Evolutionary conservation across 1,140 invertebrate genomes (phyloP), one percentile per base, ranked within the genome.

Genomic region (Scaptomyza pallida): DNA sequence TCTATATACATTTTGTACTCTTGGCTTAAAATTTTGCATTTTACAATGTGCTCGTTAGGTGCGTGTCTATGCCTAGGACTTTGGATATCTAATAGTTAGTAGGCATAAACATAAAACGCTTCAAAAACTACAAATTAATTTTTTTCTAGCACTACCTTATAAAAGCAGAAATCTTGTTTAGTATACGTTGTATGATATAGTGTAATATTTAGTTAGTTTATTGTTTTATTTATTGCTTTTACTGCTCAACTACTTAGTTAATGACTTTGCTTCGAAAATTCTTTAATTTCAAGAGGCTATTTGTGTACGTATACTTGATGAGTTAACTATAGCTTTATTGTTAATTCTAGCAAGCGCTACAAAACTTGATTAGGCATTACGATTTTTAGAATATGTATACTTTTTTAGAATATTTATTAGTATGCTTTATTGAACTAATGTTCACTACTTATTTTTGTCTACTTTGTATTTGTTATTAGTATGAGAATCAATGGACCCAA

Each of bases 21-120:
- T 72, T 88, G 82, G 82, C 69, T 88, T 78, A 65, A 64, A 82
- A 75, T 75, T 88, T 77, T 86, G 75, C 82, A 86, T 86, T 86
- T 86, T 86, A 86, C 82, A 86, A 68, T 59, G 81, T 86, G 81
- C 81, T 77, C 75, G 57, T 73, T 68, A 57, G 51, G 71, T 70
- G 59, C 59, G 57, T 56, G 79, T 65, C 15, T 72, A 83, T 78
- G 80, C 79, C 78, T 72, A 51, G 52, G 63, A 54, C 43, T 59
- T 65, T 45, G 60, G 54, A 51, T 51, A 59, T 16, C 30, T 63
- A 80, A 21, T 71, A 73, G 67, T 77, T 45, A 26, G 51, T 68
- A 70, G 80, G 75, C 75, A 76, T 85, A 77, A 77, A 68, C 68
- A 64, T 45, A 40, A 16, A 17, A 60, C 54, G 69, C 61, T 57